Evolutionary conservation across 2,113 vertebrate species (phyloP).

Genomic region (Pycnonotus jocosus): DNA sequence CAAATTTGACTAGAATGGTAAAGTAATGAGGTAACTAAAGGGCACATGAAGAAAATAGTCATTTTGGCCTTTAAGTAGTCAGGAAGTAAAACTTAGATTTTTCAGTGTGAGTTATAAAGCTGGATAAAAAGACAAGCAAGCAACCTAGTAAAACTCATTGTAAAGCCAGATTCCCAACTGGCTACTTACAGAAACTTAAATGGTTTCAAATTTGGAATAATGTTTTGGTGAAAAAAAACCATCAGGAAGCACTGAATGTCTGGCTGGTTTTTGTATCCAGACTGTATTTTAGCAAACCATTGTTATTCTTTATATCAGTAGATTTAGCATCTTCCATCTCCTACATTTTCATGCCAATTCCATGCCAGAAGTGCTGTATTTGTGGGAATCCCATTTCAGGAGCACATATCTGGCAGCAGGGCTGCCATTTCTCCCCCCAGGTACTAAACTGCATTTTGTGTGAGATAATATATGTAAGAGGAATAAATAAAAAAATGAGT

Average conservation of each 20-base stretch:
- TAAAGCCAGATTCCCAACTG: not conserved
- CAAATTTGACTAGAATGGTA: not conserved
- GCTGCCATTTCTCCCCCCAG: fast-evolving
- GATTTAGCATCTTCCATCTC: not conserved
- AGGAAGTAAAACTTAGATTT: not conserved
- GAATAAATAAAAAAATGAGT: not conserved
- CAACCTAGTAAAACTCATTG: not conserved
- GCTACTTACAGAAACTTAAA: not conserved
- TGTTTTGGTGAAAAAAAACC: not conserved
- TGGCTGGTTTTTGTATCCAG: not conserved
- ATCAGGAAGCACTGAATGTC: not conserved
- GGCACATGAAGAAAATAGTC: not conserved
- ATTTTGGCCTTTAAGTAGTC: not conserved
- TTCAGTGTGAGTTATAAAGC: not conserved
- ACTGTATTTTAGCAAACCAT: not conserved
- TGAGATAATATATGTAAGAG: not conserved
- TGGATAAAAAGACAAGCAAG: not conserved
- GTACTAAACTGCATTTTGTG: not conserved
- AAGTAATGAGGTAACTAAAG: not conserved
- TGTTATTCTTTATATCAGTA: not conserved
- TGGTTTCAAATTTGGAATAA: not conserved
- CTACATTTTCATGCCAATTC: not conserved
- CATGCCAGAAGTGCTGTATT: not conserved
- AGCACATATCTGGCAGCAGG: fast-evolving
- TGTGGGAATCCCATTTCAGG: not conserved